Conservation (phyloP, 2,113 vertebrate genomes). For the Chaenocephalus aceratus region DNA sequence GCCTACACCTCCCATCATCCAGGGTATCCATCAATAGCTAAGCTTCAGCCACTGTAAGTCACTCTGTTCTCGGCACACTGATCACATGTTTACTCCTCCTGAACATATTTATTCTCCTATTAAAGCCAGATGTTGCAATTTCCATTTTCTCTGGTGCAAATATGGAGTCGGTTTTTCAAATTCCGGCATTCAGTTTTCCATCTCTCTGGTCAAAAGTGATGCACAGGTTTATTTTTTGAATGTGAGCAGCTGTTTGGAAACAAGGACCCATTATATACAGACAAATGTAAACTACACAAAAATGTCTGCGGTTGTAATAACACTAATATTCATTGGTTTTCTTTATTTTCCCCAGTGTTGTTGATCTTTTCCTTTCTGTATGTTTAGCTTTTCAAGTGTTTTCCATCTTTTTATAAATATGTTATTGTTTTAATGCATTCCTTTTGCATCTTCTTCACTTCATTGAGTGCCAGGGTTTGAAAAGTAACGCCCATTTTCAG, state of each 20-base stretch:
- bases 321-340: background rate
- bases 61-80: slow-evolving; percentile 22
- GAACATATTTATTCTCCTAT: slow-evolving; percentile 50
- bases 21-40: slow-evolving; percentile 10
- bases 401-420: background rate
- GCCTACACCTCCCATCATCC: background rate
- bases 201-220: slow-evolving; percentile 6
- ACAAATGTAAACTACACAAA: background rate
- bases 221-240: background rate
- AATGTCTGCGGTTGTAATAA: background rate
- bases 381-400: background rate
- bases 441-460: background rate
- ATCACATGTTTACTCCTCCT: slow-evolving; percentile 52
- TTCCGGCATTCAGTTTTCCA: slow-evolving; percentile 1
- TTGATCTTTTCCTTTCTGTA: background rate
- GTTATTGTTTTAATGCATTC: background rate
- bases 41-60: slow-evolving; percentile 4
- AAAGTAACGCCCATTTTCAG: too few relatives aligned
- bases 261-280: background rate
- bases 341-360: background rate
- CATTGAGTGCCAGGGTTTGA: too few relatives aligned
- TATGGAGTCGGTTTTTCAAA: background rate
- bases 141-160: slow-evolving; percentile 5
- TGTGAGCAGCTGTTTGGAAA: slow-evolving; percentile 32
- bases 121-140: slow-evolving; percentile 47